Evolutionary conservation across 2,888 invertebrate species (phyloP).

Genomic region (Plebejus melissa): DNA sequence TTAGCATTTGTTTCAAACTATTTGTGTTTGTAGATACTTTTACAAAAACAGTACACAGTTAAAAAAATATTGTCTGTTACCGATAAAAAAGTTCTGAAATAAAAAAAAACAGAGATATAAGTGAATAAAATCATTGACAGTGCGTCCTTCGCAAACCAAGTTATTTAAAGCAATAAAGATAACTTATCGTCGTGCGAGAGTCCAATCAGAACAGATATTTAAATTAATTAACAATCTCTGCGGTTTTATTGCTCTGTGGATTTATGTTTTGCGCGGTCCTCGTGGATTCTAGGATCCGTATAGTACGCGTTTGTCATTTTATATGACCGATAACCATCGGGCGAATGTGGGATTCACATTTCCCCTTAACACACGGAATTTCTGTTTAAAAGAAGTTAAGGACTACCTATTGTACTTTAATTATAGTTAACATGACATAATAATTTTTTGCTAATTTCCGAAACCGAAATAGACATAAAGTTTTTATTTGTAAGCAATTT

Average conservation of each 20-base stretch:
- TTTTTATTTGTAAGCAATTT: no score
- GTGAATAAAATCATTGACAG: not conserved
- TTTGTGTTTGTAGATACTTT: not conserved
- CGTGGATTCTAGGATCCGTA: not conserved
- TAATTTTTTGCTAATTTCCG: no score
- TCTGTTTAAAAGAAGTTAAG: no score
- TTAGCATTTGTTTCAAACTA: not conserved
- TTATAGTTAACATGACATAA: no score
- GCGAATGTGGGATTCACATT: not conserved
- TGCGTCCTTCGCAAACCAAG: not conserved
- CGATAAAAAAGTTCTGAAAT: not conserved
- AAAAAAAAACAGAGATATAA: not conserved
- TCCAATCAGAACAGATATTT: conserved; percentile 19
- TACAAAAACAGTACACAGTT: not conserved
- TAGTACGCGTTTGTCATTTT: not conserved
- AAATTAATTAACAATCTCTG: conserved; percentile 29
- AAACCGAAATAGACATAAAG: no score
- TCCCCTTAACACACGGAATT: no score
- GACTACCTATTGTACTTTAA: no score
- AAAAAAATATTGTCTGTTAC: not conserved
- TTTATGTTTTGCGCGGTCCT: not conserved
- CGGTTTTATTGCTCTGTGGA: not conserved
- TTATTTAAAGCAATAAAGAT: conserved; percentile 16
- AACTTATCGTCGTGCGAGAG: conserved; percentile 4
- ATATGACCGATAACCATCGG: not conserved